Evolutionary conservation across 2,797 vertebrate genomes (phyloP).

Genomic region (Morelia viridis): DNA sequence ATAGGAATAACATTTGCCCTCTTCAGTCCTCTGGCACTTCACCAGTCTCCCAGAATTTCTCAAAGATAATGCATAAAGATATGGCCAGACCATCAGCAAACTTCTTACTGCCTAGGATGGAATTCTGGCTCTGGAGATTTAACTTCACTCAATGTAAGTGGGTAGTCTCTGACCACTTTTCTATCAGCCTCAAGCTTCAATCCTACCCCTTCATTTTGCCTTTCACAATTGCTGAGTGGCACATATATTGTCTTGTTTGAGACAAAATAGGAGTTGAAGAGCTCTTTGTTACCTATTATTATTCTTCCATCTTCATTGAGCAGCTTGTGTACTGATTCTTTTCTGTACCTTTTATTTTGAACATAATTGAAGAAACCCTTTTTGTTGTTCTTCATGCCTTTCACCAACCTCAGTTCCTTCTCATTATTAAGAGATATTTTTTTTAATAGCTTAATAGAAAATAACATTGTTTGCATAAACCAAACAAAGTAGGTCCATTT

Average conservation of each 20-base stretch:
- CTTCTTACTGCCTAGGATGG: not conserved
- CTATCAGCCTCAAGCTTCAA: not conserved
- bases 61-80: not conserved
- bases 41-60: no score
- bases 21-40: no score
- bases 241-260: not conserved
- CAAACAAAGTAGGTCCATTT: not conserved
- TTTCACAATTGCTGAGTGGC: not conserved
- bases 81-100: not conserved
- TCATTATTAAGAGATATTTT: not conserved
- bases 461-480: not conserved
- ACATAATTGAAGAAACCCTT: not conserved
- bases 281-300: not conserved
- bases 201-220: not conserved
- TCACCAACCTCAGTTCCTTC: not conserved
- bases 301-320: not conserved
- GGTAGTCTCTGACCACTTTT: not conserved
- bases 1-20: no score
- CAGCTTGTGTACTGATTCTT: not conserved
- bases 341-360: not conserved
- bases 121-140: not conserved
- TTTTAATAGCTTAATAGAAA: not conserved
- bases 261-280: not conserved
- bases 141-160: not conserved
- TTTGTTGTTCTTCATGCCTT: not conserved